Evolutionary conservation across 2,113 vertebrate genomes (phyloP).

Genomic region (Oncorhynchus keta): DNA sequence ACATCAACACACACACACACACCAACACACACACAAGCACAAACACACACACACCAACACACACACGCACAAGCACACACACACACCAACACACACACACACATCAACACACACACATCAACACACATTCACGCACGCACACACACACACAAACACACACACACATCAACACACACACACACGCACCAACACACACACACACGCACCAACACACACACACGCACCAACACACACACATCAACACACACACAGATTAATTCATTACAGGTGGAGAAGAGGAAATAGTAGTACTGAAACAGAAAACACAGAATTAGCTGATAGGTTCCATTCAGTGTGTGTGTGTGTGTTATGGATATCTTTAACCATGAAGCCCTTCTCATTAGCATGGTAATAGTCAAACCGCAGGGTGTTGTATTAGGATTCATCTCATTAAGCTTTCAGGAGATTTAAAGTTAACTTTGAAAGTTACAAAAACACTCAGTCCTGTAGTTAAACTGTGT

Average conservation of each 20-base stretch:
- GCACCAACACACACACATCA: slow-evolving; percentile 40
- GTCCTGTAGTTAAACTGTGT: slow-evolving; percentile 31
- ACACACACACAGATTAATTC: slow-evolving; percentile 4
- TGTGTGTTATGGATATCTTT: slow-evolving; percentile 59
- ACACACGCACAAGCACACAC: slow-evolving; percentile 5
- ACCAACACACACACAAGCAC: neutral
- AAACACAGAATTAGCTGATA: slow-evolving; percentile 33
- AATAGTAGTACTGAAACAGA: slow-evolving; percentile 20
- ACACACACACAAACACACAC: neutral
- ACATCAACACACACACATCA: slow-evolving; percentile 23
- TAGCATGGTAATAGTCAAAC: slow-evolving; percentile 79
- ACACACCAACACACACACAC: neutral
- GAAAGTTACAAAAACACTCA: slow-evolving; percentile 59
- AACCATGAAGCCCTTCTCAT: slow-evolving; percentile 69
- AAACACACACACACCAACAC: slow-evolving; percentile 12
- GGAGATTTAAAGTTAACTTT: slow-evolving; percentile 76
- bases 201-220: slow-evolving; percentile 42
- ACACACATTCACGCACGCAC: slow-evolving; percentile 12
- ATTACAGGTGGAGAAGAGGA: neutral
- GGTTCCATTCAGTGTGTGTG: slow-evolving; percentile 37
- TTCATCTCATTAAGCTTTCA: slow-evolving; percentile 81
- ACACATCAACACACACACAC: slow-evolving; percentile 34
- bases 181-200: slow-evolving; percentile 48
- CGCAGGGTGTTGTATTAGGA: slow-evolving; percentile 74
- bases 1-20: neutral